Base-by-base conservation (phyloP, 2,888 invertebrate genomes). In the Cancer borealis region DNA sequence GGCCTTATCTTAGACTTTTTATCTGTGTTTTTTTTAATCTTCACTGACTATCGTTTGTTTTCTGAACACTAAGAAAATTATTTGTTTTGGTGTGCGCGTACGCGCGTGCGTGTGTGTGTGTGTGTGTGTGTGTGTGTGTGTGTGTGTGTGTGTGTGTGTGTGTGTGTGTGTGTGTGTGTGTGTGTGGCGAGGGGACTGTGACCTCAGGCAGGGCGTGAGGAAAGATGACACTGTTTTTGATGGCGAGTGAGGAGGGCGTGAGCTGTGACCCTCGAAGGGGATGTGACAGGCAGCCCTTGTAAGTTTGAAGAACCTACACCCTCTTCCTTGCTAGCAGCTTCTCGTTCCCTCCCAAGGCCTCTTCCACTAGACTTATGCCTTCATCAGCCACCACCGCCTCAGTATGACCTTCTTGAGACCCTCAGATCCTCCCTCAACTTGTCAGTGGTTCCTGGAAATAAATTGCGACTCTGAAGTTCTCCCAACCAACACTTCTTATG, bases 41-140 rank as follows among this genome's bases (percentile, higher is more conserved):
- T 21, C 46, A 30, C 46, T 2, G 88, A 88, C 4, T 88, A 79
- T 30, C 73, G 30, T n/a, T 79, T 79, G 30, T 79, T 60, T 60
- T 60, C 21, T 21, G 21, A 21, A 60, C 60, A 60, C 12, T 60
- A 60, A 60, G 60, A 60, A 60, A 60, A 60, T 21, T 17, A 60
- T 79, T n/a, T 4, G n/a, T 17, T 3, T 21, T 5, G 21, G 73
- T 73, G 73, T 73, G 73, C n/a, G 73, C n/a, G 73, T 73, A n/a
- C 6, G 73, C n/a, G 73, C n/a, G 73, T n/a, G 73, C 26, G 73
- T 79, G 73, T 4, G n/a, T 17, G 5, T 21, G 30, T 73, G 73
- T 73, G 73, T 73, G 73, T 73, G 73, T 73, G 73, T 73, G 73
- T n/a, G 73, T 73, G 73, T 73, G 73, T n/a, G 73, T 79, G 73